phyloP scores from a whole-genome alignment of 1,140 invertebrate species.

The Leptonema lineaticorne region DNA sequence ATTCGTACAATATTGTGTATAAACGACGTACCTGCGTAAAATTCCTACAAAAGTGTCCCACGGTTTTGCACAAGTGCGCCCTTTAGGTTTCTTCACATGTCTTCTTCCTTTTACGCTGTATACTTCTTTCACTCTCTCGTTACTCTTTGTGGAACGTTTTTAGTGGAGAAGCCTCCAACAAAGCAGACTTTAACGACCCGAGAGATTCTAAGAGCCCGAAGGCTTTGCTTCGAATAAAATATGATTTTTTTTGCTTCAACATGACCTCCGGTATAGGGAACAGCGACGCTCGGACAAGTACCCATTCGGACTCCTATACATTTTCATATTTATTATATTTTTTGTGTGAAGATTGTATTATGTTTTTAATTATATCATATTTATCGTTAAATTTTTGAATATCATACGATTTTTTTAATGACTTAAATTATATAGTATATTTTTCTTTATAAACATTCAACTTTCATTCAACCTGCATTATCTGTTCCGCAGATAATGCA shows the following conservation, averaged over 20 bases:
- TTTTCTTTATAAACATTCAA: no score
- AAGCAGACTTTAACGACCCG: constrained; percentile 33
- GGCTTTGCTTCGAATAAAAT: constrained; percentile 8
- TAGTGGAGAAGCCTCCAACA: constrained; percentile 10
- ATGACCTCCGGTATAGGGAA: no score
- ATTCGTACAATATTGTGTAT: no score
- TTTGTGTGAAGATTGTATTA: no score
- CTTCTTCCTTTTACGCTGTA: background rate
- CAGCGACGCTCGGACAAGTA: background rate
- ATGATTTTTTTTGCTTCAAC: constrained; percentile 5
- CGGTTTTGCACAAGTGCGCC: constrained; percentile 1
- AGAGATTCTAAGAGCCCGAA: constrained; percentile 18
- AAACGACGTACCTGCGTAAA: constrained; percentile 25
- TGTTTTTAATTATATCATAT: no score
- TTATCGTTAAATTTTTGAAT: no score
- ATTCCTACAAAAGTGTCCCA: constrained; percentile 29
- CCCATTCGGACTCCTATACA: no score
- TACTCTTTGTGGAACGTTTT: constrained; percentile 23
- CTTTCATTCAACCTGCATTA: no score
- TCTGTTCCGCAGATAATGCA: no score
- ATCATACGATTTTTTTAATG: no score
- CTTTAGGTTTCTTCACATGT: constrained; percentile 1
- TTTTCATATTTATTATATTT: background rate
- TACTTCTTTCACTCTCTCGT: no score
- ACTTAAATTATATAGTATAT: no score